Conservation (phyloP, 2,113 vertebrate genomes). For the Sinocyclocheilus anshuiensis region DNA sequence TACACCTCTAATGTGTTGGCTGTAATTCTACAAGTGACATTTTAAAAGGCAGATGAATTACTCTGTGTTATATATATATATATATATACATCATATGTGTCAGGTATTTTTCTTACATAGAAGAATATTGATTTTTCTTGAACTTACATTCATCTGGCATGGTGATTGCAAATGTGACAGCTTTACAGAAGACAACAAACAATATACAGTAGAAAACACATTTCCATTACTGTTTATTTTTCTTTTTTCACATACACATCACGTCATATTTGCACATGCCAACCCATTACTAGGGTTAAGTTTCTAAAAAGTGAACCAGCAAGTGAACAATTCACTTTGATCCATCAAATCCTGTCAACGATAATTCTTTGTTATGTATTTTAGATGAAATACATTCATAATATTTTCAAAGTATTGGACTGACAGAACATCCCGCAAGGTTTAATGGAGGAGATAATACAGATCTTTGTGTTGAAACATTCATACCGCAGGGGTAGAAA, state of each 20-base stretch:
- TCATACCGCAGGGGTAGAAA: slow-evolving; percentile 3
- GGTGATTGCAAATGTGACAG: slow-evolving; percentile 14
- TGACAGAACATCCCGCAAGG: not conserved
- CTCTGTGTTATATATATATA: not conserved
- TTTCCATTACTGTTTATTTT: slow-evolving; percentile 16
- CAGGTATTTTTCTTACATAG: not conserved
- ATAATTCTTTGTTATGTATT: slow-evolving; percentile 2
- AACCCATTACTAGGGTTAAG: not conserved
- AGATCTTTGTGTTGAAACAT: slow-evolving; percentile 37
- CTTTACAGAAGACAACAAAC: slow-evolving; percentile 2
- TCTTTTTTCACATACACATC: not conserved
- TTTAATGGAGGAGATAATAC: not conserved
- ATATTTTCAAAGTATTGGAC: not conserved
- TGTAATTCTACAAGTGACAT: not conserved
- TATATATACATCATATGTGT: not conserved
- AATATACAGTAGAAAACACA: slow-evolving; percentile 1
- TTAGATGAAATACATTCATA: slow-evolving; percentile 18
- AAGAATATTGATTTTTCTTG: not conserved
- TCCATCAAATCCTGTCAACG: not conserved
- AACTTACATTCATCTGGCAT: slow-evolving; percentile 22
- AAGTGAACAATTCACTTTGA: not conserved
- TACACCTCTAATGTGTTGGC: not conserved
- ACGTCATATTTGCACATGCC: slow-evolving; percentile 19
- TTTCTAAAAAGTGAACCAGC: not conserved
- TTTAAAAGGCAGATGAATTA: not conserved